Evolutionary conservation across 2,113 vertebrate genomes (phyloP).

Genomic region (Cyprinodon brontotheroides): DNA sequence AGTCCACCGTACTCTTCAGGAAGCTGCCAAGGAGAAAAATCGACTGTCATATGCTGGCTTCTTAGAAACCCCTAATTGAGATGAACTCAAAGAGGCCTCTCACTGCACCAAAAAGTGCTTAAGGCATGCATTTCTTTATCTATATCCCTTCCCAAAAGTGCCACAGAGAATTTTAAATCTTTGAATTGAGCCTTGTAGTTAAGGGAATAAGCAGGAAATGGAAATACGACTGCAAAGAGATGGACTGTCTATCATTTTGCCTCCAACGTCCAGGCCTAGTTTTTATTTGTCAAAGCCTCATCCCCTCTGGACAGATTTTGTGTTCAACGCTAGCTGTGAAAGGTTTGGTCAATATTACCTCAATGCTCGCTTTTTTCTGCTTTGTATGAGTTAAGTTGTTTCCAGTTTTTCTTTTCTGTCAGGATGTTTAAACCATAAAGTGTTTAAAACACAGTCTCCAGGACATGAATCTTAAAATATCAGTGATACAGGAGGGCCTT

Average conservation of each 20-base stretch:
- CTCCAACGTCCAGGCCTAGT: constrained; percentile 54
- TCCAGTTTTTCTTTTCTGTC: constrained; percentile 48
- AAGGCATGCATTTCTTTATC: constrained; percentile 53
- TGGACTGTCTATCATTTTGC: constrained; percentile 70
- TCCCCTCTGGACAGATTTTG: constrained; percentile 54
- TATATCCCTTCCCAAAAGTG: constrained; percentile 60
- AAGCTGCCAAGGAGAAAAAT: constrained; percentile 52
- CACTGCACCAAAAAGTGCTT: constrained; percentile 57
- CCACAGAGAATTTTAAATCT: constrained; percentile 65
- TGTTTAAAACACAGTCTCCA: constrained; percentile 59
- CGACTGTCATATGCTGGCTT: constrained; percentile 56
- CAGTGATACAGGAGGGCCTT: constrained; percentile 33
- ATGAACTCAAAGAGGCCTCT: constrained; percentile 72
- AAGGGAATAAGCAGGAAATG: constrained; percentile 55
- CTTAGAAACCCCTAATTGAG: constrained; percentile 70
- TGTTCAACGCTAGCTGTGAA: constrained; percentile 63
- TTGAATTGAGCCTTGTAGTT: constrained; percentile 64
- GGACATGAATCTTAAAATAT: constrained; percentile 59
- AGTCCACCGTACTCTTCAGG: constrained; percentile 49
- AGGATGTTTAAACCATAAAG: constrained; percentile 63
- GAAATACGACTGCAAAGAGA: constrained; percentile 56
- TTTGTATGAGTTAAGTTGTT: constrained; percentile 74
- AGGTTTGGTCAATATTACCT: constrained; percentile 74
- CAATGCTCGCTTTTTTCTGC: constrained; percentile 64
- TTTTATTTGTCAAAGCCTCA: constrained; percentile 67